Evolutionary conservation across 2,888 invertebrate genomes (phyloP), one percentile per base, ranked within the genome.

Genomic region (Empis stercorea): DNA sequence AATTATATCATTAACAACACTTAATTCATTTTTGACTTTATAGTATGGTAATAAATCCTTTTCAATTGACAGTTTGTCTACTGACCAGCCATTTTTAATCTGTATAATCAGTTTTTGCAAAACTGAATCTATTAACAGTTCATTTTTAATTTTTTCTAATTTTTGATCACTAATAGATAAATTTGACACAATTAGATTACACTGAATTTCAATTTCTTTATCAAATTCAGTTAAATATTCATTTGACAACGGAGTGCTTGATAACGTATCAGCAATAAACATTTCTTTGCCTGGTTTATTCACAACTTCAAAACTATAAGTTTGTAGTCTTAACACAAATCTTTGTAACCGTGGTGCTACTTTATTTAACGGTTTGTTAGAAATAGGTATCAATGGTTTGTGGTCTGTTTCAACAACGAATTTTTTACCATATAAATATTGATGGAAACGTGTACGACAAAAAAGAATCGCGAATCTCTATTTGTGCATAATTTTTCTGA

Each of bases 391-490:
- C 10, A 45, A 14, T 41, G 46, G 41, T 23, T 46, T 46, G 34
- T 46, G 46, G 11, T 46, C 41, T 23, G 46, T 46, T 34, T 46
- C 23, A 10, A 46, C 46, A 20, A 20, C 34, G 13, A 40, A 16
- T 13, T 20, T 23, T 40, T 46, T 32, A 41, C 41, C 46, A 41
- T 46, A 46, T 3, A 46, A 20, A 34, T 46, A 46, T 34, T 30
- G 36, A 34, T 46, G 46, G 17, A 46, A 46, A n/a, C 30, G 36
- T 16, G 17, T 46, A 34, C 46, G 34, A 23, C 46, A 32, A 34
- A 34, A 46, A 32, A 17, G 20, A 20, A 45, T 45, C 32, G 45
- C 45, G 2, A 38, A 20, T 61, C 44, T 61, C 60, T 11, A 48
- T 48, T 17, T 48, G 48, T 10, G 45, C 34, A 45, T 42, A 42